Base-by-base conservation (phyloP, 2,797 vertebrate species). In the Nasua narica region DNA sequence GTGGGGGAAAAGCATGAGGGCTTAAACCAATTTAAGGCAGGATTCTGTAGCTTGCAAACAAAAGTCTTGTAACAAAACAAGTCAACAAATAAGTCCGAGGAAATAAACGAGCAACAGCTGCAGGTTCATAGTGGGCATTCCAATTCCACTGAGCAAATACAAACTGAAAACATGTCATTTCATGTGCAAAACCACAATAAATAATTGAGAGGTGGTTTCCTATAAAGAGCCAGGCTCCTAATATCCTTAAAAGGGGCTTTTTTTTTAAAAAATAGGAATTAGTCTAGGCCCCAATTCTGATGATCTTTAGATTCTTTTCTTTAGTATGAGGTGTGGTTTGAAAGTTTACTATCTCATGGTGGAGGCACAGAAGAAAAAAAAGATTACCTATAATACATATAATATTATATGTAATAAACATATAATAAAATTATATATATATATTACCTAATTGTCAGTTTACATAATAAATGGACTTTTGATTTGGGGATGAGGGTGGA, bases 111-210 rank as follows among this genome's bases (percentile, higher is more conserved):
- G 82, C 54, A 58, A 83, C 15, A 48, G 14, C 3, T 78, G 21
- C 67, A 52, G 74, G 50, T 29, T 77, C 52, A 81, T 4, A 72
- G 50, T 13, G 27, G 87, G 43, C 82, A 94, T 69, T 92, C 92
- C 69, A 72, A 54, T 77, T 67, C 84, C 35, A 65, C 69, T 54
- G 67, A 87, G 50, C 60, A 50, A 87, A 95, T 65, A 82, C 32
- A 58, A 85, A 82, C 54, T 52, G 37, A 86, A 79, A 77, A 70
- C 58, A 16, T 27, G 40, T 35, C n/a, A n/a, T 11, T 25, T 89
- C 94, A 60, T 32, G 58, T 78, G 62, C 40, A 77, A 96, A 96
- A 89, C 72, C 91, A 87, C 52, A 56, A 37, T 25, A 50, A 72
- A 79, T 74, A 85, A 87, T 3, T 65, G 46, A 43, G 4, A 84